Conservation (phyloP, 2,113 vertebrate genomes). For the Hystrix brachyura region DNA sequence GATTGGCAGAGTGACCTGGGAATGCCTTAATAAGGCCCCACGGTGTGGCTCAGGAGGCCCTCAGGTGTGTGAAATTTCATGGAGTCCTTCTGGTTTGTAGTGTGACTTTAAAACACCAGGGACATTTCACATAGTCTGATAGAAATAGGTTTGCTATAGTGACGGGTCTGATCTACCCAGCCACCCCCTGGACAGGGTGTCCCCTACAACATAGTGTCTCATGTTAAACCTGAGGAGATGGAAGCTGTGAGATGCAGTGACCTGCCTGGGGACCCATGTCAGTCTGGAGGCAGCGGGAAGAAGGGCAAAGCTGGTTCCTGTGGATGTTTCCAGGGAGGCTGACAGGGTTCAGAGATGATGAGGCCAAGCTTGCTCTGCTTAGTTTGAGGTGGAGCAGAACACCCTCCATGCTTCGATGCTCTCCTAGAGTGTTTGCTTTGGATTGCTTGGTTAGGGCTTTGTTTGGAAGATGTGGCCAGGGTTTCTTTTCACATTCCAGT, state of each 20-base stretch:
- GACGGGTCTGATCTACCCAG: background rate
- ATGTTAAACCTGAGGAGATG: background rate
- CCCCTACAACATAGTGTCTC: background rate
- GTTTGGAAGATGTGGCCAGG: background rate
- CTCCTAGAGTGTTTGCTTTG: no score
- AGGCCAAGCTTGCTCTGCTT: background rate
- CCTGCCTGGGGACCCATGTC: background rate
- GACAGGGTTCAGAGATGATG: rapidly evolving
- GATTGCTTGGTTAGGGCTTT: background rate
- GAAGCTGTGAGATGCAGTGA: background rate
- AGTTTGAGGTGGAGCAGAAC: background rate
- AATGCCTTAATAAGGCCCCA: background rate
- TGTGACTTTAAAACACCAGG: background rate
- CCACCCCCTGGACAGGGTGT: background rate
- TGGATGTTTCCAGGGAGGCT: background rate
- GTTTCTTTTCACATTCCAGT: no score
- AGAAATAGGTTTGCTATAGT: background rate
- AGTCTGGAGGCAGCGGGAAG: background rate
- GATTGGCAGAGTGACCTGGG: background rate
- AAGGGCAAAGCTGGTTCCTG: no score
- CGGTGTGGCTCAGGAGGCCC: background rate
- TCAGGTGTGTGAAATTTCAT: background rate
- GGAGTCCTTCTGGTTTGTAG: background rate
- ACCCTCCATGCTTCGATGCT: background rate
- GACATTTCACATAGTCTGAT: background rate